Evolutionary conservation across 2,797 vertebrate species (phyloP), one percentile per base, ranked within the genome.

Genomic region (Cyprinella venusta): DNA sequence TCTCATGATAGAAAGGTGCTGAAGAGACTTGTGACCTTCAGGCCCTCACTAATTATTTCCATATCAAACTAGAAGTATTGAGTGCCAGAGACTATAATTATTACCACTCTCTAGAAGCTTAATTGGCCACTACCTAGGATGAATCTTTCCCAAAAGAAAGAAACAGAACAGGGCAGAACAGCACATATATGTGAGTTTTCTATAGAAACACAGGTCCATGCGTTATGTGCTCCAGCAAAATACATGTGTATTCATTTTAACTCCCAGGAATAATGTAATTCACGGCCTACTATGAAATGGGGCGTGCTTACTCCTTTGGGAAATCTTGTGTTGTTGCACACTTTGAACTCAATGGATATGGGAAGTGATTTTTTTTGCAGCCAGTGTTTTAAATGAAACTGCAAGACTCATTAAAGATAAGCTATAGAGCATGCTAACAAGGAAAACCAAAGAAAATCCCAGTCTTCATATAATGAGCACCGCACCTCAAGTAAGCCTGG

Each of bases 51-150:
- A 91, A 92, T 92, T 92, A 92, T 93, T 91, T 88, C n/a, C 84
- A 87, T 88, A 92, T 92, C 91, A 91, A 90, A 91, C 82, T 68
- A 81, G 86, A 86, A 85, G 87, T 84, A 88, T 83, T 64, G 88
- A 90, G 80, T 86, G 68, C 36, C 77, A 71, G 18, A 86, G 74
- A 84, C 89, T 86, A 87, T 81, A 72, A 92, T 92, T 87, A 90
- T 93, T 91, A 91, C 68, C 80, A 26, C 88, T 76, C 86, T 87
- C 84, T 40, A 77, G 81, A 91, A 92, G 91, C 94, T 93, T 82
- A 92, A 93, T 91, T 85, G 82, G 84, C 88, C 84, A 87, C 77
- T 76, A 67, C 33, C 67, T 84, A 85, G 80, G 84, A 88, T 68
- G 72, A 64, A 75, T 86, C 45, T 77, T 24, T 76, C 71, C 85